A percentile compares a stretch with the other conserved stretches of the same genome.
Conservation (phyloP, 1,140 invertebrate species). For the Drosophila mauritiana region DNA sequence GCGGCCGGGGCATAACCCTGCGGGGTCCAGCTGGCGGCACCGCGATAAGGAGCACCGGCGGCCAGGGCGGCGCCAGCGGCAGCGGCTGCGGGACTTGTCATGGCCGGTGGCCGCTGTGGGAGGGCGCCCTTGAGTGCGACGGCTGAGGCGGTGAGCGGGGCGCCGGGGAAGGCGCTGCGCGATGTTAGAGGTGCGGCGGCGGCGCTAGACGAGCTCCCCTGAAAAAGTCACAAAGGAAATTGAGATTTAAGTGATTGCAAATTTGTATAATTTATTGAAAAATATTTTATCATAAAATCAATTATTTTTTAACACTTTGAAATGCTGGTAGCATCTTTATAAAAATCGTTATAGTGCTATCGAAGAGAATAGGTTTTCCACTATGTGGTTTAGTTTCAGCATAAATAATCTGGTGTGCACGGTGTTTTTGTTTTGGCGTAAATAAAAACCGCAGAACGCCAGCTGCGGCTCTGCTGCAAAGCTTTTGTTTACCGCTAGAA, state of each 20-base stretch:
- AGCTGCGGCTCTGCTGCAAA: conserved; percentile 53
- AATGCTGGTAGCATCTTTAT: no score
- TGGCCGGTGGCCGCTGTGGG: conserved; percentile 76
- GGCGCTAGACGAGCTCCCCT: conserved; percentile 76
- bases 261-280: no score
- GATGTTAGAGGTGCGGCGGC: conserved; percentile 65
- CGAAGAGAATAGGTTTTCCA: conserved; percentile 4
- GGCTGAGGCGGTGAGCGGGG: conserved; percentile 78
- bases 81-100: conserved; percentile 84
- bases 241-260: neutral
- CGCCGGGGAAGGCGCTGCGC: conserved; percentile 78
- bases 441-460: conserved; percentile 66
- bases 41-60: conserved; percentile 82
- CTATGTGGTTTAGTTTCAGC: conserved; percentile 43
- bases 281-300: no score
- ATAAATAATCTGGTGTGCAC: conserved; percentile 36
- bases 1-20: conserved; percentile 82
- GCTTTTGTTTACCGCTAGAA: conserved; percentile 60
- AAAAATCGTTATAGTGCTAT: neutral
- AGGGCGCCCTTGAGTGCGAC: conserved; percentile 78
- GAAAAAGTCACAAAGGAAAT: conserved; percentile 18
- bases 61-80: conserved; percentile 74
- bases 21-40: conserved; percentile 83
- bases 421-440: conserved; percentile 35
- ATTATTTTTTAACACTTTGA: no score